Evolutionary conservation across 2,113 vertebrate genomes (phyloP).

Genomic region (Macquaria ambigua): DNA sequence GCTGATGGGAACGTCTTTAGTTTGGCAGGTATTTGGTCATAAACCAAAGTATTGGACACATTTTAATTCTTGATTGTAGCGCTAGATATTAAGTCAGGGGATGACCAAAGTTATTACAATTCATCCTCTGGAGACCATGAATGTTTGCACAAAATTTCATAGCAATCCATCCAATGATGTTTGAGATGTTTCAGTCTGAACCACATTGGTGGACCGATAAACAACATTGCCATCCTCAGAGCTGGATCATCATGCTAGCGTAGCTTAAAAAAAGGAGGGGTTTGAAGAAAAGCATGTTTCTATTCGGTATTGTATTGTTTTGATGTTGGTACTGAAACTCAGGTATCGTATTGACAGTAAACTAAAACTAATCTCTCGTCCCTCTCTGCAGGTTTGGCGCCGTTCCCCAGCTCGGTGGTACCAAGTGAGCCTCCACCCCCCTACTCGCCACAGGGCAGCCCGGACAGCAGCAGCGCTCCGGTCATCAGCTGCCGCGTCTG

Average conservation of each 20-base stretch:
- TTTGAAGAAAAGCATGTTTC: too few relatives aligned
- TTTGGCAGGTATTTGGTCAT: too few relatives aligned
- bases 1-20: too few relatives aligned
- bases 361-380: not conserved
- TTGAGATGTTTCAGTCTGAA: conserved; percentile 3
- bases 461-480: conserved; percentile 73
- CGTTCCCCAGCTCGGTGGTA: conserved; percentile 52
- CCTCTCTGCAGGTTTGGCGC: conserved; percentile 49
- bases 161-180: not conserved
- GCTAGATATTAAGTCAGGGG: too few relatives aligned
- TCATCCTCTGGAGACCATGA: not conserved
- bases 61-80: too few relatives aligned
- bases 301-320: too few relatives aligned
- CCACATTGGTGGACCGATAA: not conserved
- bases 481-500: conserved; percentile 84
- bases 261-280: too few relatives aligned
- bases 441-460: conserved; percentile 76
- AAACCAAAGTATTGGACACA: not conserved
- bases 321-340: too few relatives aligned
- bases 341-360: not conserved
- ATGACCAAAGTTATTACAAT: too few relatives aligned
- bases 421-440: conserved; percentile 69
- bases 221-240: too few relatives aligned
- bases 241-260: too few relatives aligned
- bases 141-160: not conserved